phyloP scores from a whole-genome alignment of 2,113 vertebrate species.

The Atrichornis clamosus region DNA sequence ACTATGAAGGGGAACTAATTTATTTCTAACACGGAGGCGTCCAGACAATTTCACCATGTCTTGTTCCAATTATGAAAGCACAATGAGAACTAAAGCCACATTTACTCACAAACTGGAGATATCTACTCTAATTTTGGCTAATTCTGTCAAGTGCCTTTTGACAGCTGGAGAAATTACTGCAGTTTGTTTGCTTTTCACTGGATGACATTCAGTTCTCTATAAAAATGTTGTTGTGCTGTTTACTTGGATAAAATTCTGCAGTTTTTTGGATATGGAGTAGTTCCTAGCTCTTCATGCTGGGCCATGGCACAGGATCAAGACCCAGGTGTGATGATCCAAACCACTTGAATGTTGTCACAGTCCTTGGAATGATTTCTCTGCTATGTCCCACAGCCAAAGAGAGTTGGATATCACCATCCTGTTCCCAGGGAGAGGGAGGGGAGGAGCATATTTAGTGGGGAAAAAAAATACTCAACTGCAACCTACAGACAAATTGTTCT shows the following conservation, averaged over 20 bases:
- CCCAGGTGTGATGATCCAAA: not conserved
- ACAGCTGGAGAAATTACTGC: not conserved
- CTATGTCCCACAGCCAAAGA: not conserved
- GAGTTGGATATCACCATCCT: not conserved
- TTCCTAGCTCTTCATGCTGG: not conserved
- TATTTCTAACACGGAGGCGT: fast-evolving
- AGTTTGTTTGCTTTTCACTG: not conserved
- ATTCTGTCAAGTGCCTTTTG: not conserved
- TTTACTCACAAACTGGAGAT: not conserved
- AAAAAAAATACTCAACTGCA: not conserved
- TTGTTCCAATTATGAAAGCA: not conserved
- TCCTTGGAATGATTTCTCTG: not conserved
- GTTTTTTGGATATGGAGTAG: not conserved
- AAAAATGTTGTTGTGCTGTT: not conserved
- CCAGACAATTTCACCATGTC: not conserved
- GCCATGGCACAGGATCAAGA: not conserved
- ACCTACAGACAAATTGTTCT: not conserved
- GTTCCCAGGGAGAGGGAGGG: not conserved
- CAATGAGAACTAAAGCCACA: not conserved
- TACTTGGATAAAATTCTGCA: not conserved
- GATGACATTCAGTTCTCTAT: not conserved
- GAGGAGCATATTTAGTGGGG: not conserved
- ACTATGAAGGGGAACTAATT: not conserved
- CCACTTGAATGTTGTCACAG: fast-evolving
- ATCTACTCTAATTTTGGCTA: not conserved